Conservation (phyloP, 1,140 invertebrate species). For the Cyclargus thomasi region DNA sequence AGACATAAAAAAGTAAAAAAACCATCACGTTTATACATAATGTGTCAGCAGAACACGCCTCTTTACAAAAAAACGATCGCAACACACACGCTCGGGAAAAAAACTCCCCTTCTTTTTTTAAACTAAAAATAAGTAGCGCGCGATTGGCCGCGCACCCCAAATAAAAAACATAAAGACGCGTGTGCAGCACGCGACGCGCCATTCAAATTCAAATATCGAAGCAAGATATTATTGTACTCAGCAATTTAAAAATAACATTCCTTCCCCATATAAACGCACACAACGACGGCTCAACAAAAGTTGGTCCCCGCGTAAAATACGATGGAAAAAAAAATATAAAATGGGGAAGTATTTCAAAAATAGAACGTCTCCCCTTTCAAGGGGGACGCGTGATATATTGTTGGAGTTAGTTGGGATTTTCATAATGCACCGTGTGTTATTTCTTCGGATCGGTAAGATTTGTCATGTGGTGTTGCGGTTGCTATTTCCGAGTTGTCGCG, state of each 20-base stretch:
- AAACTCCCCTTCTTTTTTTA: slow-evolving; percentile 37
- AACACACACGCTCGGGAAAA: slow-evolving; percentile 19
- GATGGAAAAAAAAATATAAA: slow-evolving; percentile 72
- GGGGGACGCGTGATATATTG: slow-evolving; percentile 67
- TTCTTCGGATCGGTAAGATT: slow-evolving; percentile 69
- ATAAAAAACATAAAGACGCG: slow-evolving; percentile 68
- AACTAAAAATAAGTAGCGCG: slow-evolving; percentile 37
- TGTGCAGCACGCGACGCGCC: slow-evolving; percentile 49
- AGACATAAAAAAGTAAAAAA: not conserved
- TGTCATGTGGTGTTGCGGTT: slow-evolving; percentile 65
- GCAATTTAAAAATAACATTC: slow-evolving; percentile 50
- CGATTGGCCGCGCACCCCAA: slow-evolving; percentile 55
- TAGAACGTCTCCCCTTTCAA: slow-evolving; percentile 58
- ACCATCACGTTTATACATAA: slow-evolving; percentile 19
- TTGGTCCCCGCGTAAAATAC: slow-evolving; percentile 49
- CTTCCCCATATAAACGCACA: slow-evolving; percentile 29
- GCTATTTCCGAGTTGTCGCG: slow-evolving; percentile 66
- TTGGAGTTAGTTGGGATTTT: slow-evolving; percentile 67
- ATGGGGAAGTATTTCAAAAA: slow-evolving; percentile 71
- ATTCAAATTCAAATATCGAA: slow-evolving; percentile 62
- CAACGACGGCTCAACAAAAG: slow-evolving; percentile 36
- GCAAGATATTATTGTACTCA: slow-evolving; percentile 57
- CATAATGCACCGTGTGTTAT: slow-evolving; percentile 70
- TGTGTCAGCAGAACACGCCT: slow-evolving; percentile 9
- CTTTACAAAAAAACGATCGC: slow-evolving; percentile 19